Conservation (phyloP, 2,113 vertebrate genomes). For the Pardalotus punctatus region DNA sequence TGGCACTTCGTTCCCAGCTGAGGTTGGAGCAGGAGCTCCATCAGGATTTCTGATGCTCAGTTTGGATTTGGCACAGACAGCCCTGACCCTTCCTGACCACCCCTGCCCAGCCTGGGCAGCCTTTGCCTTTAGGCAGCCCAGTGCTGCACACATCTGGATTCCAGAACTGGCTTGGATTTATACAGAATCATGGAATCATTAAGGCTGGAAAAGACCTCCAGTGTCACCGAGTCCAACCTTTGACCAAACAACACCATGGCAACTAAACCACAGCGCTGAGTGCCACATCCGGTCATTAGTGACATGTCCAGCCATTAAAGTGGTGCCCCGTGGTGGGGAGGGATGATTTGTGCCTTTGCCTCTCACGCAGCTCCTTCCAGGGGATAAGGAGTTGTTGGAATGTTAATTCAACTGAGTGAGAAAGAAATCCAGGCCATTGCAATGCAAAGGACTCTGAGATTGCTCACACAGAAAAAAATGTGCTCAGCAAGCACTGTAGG, state of each 20-base stretch:
- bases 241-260: neutral
- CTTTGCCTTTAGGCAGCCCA: neutral
- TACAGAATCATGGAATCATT: too few relatives aligned
- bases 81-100: fast-evolving
- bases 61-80: neutral
- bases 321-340: neutral
- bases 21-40: neutral
- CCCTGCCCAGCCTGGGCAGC: neutral
- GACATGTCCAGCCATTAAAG: neutral
- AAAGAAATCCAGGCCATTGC: neutral
- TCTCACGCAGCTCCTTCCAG: neutral
- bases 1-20: neutral
- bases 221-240: neutral
- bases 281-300: neutral
- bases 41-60: neutral
- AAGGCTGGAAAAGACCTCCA: neutral
- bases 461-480: neutral
- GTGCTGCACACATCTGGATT: neutral
- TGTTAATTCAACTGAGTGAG: neutral
- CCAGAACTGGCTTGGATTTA: neutral
- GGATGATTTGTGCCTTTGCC: neutral
- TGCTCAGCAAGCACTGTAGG: neutral
- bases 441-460: neutral
- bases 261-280: neutral
- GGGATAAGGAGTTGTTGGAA: neutral